These are phyloP conservation scores for Ovis canadensis DNA, from an alignment of 2,113 vertebrate species.

Conservation along the genomic window DNA sequence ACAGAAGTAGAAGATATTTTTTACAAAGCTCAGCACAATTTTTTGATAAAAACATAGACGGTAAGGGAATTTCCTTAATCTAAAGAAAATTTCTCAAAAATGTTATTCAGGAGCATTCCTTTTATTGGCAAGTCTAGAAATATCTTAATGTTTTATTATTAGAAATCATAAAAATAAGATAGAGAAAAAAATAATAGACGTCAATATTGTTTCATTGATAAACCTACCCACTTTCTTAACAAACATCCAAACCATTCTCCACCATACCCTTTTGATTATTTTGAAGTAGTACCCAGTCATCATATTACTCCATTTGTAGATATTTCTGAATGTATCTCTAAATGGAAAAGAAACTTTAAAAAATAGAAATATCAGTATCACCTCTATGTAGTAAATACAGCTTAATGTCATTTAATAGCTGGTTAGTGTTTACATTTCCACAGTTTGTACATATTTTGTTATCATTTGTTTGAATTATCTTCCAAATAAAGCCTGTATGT, in stretches of 20 bases:
- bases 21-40: background rate
- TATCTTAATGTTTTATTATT: background rate
- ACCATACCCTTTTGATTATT: background rate
- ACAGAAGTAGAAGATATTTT: background rate
- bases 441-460: background rate
- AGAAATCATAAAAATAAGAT: background rate
- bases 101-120: background rate
- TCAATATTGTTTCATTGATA: background rate
- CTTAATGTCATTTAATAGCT: background rate
- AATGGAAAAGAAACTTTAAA: background rate
- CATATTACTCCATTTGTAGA: background rate
- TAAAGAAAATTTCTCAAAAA: background rate
- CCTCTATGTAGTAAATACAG: background rate
- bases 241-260: background rate
- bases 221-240: background rate
- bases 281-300: background rate
- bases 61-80: background rate
- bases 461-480: background rate
- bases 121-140: background rate
- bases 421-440: background rate
- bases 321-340: background rate
- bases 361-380: background rate
- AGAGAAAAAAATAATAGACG: background rate
- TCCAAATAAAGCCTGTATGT: background rate
- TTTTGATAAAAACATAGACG: background rate